phyloP scores from a whole-genome alignment of 2,113 vertebrate species.

The Halichoerus grypus region DNA sequence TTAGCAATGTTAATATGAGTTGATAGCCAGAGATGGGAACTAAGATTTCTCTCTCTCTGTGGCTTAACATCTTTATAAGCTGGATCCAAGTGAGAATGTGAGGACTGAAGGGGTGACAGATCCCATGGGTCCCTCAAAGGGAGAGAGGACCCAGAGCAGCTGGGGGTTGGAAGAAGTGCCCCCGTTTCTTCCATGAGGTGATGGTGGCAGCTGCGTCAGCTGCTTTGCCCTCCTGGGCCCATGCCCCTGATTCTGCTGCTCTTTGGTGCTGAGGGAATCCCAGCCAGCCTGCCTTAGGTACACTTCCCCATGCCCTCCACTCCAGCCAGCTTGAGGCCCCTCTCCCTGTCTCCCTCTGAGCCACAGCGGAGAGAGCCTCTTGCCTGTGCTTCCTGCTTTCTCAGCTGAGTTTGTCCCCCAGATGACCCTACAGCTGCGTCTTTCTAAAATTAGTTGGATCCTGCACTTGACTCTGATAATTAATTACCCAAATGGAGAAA shows the following conservation, averaged over 20 bases:
- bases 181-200: background rate
- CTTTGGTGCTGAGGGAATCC: background rate
- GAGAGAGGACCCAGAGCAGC: background rate
- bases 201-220: background rate
- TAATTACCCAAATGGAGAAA: conserved; percentile 84
- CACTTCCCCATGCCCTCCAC: background rate
- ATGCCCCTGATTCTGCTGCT: background rate
- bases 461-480: conserved; percentile 82
- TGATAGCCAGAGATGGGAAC: background rate
- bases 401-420: conserved; percentile 56
- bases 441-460: conserved; percentile 81
- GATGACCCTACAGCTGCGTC: conserved; percentile 80
- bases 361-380: background rate
- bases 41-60: background rate
- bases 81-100: background rate
- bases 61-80: background rate
- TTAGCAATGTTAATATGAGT: background rate
- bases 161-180: background rate
- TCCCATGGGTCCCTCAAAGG: background rate
- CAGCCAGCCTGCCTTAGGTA: background rate
- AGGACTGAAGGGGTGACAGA: background rate
- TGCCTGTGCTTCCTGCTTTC: conserved; percentile 40
- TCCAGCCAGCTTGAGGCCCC: background rate
- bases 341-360: background rate
- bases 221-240: background rate